Evolutionary conservation across 2,113 vertebrate genomes (phyloP).

Genomic region (Carassius carassius): DNA sequence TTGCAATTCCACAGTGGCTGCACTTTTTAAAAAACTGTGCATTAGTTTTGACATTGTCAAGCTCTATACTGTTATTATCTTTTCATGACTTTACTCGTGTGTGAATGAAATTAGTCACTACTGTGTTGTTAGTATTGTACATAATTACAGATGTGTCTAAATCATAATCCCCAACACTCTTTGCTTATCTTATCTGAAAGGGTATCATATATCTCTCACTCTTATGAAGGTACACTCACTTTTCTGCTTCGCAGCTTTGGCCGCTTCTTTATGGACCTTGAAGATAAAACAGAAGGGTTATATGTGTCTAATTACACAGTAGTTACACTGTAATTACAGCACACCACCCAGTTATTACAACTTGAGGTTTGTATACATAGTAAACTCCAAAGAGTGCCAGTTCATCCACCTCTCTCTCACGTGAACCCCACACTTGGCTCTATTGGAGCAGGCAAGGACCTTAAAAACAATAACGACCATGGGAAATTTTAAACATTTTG

Average conservation of each 20-base stretch:
- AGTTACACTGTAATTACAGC: conserved; percentile 46
- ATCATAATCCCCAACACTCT: neutral
- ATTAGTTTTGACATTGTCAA: conserved; percentile 14
- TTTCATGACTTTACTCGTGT: conserved; percentile 28
- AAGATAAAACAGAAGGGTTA: conserved; percentile 22
- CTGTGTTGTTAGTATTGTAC: conserved; percentile 21
- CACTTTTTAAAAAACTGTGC: neutral
- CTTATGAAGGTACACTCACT: neutral
- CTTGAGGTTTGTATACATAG: conserved; percentile 43
- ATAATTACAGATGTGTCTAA: conserved; percentile 25
- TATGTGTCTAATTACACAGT: conserved; percentile 45
- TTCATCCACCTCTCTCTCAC: conserved; percentile 64
- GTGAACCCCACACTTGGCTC: conserved; percentile 17
- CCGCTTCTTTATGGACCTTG: conserved; percentile 22
- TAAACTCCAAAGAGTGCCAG: conserved; percentile 38
- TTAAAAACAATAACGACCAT: conserved; percentile 50
- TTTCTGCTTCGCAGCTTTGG: neutral
- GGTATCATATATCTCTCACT: conserved; percentile 24
- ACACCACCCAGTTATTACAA: conserved; percentile 37
- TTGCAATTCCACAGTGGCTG: neutral
- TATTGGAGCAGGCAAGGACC: neutral
- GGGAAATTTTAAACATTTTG: conserved; percentile 60
- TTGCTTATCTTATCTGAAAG: conserved; percentile 1
- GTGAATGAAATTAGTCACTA: conserved; percentile 30
- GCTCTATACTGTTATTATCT: conserved; percentile 19